phyloP scores from a whole-genome alignment of 1,140 invertebrate genomes.

The Drosophila carrolli region DNA sequence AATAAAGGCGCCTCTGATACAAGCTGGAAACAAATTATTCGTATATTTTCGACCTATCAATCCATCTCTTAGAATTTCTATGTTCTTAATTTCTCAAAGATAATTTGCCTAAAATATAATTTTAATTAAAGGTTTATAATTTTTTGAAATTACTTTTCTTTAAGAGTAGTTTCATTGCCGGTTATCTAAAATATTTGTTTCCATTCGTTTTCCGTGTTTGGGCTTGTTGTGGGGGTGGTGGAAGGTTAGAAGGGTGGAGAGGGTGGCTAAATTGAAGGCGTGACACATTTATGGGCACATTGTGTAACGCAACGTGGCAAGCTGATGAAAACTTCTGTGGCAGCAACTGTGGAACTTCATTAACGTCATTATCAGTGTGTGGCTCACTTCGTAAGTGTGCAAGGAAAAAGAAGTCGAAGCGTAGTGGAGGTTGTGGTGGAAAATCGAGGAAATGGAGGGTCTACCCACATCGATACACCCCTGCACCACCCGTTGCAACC shows the following conservation, averaged over 20 bases:
- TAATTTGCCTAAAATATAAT: too few relatives aligned
- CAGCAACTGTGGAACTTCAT: slow-evolving; percentile 64
- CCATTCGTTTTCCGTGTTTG: neutral
- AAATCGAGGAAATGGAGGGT: neutral
- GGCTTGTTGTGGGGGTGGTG: neutral
- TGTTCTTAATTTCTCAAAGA: too few relatives aligned
- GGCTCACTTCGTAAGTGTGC: slow-evolving; percentile 9
- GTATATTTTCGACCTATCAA: too few relatives aligned
- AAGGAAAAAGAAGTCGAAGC: slow-evolving; percentile 1
- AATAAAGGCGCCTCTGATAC: too few relatives aligned
- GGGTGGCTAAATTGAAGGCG: slow-evolving; percentile 38
- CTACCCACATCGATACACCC: slow-evolving; percentile 3
- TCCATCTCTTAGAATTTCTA: too few relatives aligned
- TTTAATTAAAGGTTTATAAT: too few relatives aligned
- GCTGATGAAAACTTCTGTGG: slow-evolving; percentile 53
- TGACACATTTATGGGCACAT: slow-evolving; percentile 78
- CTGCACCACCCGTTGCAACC: slow-evolving; percentile 24
- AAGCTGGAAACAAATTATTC: too few relatives aligned
- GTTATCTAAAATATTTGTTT: neutral
- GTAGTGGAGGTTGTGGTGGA: neutral
- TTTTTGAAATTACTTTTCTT: too few relatives aligned
- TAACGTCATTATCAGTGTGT: slow-evolving; percentile 64
- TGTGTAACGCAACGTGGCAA: slow-evolving; percentile 66
- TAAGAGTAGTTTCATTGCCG: neutral
- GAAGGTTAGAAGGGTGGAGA: neutral